phyloP scores from a whole-genome alignment of 2,888 invertebrate genomes.

The Amphipyra tragopoginis region DNA sequence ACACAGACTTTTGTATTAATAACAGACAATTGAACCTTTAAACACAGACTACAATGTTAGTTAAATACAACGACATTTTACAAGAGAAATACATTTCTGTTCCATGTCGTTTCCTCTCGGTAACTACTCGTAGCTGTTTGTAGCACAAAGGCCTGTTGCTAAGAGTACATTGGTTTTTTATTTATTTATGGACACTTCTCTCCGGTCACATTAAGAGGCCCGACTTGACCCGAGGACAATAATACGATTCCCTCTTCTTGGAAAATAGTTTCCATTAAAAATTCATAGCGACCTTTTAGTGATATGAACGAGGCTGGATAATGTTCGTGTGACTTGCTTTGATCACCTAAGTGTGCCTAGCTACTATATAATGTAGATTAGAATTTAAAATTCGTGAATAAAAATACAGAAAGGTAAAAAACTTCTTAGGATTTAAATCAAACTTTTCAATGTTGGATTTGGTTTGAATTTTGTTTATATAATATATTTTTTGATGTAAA shows the following conservation, averaged over 20 bases:
- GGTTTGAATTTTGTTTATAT: too few species aligned
- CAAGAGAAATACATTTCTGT: slow-evolving; percentile 28
- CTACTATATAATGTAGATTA: slow-evolving; percentile 25
- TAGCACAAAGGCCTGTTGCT: slow-evolving; percentile 44
- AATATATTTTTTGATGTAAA: too few species aligned
- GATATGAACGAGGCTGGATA: slow-evolving; percentile 31
- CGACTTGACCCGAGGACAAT: slow-evolving; percentile 48
- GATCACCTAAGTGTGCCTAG: slow-evolving; percentile 11
- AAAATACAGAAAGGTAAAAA: slow-evolving; percentile 17
- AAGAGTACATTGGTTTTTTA: slow-evolving; percentile 43
- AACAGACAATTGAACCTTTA: background rate
- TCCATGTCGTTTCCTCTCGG: slow-evolving; percentile 9
- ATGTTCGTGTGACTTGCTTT: slow-evolving; percentile 33
- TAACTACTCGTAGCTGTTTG: slow-evolving; percentile 19
- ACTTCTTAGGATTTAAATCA: slow-evolving; percentile 32
- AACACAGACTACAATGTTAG: too few species aligned
- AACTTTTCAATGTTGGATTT: slow-evolving; percentile 28
- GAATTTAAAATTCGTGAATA: slow-evolving; percentile 21
- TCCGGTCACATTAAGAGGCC: slow-evolving; percentile 57
- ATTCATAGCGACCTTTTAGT: slow-evolving; percentile 57
- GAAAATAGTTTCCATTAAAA: slow-evolving; percentile 57
- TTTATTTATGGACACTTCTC: slow-evolving; percentile 61
- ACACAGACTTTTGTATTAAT: background rate
- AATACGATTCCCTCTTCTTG: slow-evolving; percentile 45
- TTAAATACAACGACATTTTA: too few species aligned